Evolutionary conservation across 2,797 vertebrate species (phyloP), one percentile per base, ranked within the genome.

Genomic region (Australoheros facetus): DNA sequence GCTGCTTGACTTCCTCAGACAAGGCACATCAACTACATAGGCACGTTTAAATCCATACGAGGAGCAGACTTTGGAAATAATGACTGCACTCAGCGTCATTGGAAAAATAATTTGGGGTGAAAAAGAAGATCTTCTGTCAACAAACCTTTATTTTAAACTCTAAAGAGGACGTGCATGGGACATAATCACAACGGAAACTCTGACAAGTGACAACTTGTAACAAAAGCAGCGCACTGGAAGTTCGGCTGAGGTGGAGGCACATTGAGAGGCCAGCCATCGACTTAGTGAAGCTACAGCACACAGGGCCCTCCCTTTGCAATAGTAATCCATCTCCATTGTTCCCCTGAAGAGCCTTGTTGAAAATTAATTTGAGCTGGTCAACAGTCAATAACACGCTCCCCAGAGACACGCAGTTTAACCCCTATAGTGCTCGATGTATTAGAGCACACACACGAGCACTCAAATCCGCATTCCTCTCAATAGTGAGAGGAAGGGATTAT

Each of bases 321-420:
- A 81, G 90, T 90, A 80, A 93, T 91, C 90, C 80, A 83, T 88
- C 81, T 85, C 88, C 84, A 92, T 93, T 93, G 91, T 92, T 88
- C 79, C 91, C 90, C 92, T 91, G 91, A 93, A 94, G 93, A 94
- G 94, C 91, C 88, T 92, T 91, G 92, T 94, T 94, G 92, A 91
- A 95, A 95, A 94, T 95, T 94, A 95, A 96, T 96, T 95, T 95
- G 89, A 81, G 88, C 88, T 81, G 88, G 93, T 95, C 93, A 94
- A 90, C 94, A 93, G 93, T 95, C 93, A 93, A 95, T 94, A 95
- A 94, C 81, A 77, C 30, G 82, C 75, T 94, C 94, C 93, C 93
- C 64, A 32, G 90, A 88, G 92, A 90, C 71, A 57, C 1, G 1
- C 84, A 85, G 88, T 89, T 94, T 92, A 92, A 90, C 91, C 92